Evolutionary conservation across 2,888 invertebrate species (phyloP).

Genomic region (Keiferia lycopersicella): DNA sequence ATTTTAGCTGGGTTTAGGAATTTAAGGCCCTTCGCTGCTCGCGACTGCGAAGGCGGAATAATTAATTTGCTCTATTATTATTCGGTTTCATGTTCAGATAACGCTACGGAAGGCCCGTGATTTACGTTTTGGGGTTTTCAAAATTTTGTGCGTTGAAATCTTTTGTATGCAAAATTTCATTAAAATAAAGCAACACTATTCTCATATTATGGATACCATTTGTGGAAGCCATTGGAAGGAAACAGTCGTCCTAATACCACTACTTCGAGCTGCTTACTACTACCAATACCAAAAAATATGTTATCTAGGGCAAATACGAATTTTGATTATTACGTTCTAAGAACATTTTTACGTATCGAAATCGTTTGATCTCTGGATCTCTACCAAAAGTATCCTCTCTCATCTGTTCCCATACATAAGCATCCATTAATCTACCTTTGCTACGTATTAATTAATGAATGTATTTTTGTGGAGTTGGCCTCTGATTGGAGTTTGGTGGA

Average conservation of each 20-base stretch:
- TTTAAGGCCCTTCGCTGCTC: constrained; percentile 66
- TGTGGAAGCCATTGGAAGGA: no score
- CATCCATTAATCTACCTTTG: background rate
- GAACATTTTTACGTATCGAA: background rate
- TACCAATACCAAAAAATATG: no score
- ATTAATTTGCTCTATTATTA: constrained; percentile 78
- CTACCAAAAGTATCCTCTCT: background rate
- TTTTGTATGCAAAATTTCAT: background rate
- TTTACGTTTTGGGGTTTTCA: constrained; percentile 6
- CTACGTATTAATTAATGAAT: constrained; percentile 35
- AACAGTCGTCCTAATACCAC: no score
- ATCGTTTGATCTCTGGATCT: background rate
- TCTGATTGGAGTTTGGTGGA: background rate
- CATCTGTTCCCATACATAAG: background rate
- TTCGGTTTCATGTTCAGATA: constrained; percentile 68
- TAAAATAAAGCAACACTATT: no score
- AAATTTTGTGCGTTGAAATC: constrained; percentile 8
- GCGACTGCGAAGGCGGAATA: constrained; percentile 61
- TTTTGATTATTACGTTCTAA: no score
- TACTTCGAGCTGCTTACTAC: no score
- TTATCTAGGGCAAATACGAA: no score
- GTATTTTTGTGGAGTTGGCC: constrained; percentile 40
- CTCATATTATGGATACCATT: no score
- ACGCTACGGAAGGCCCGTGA: constrained; percentile 42
- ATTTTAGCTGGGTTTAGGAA: constrained; percentile 80